Conservation (phyloP, 2,888 invertebrate species). For the Lottia gigantea region DNA sequence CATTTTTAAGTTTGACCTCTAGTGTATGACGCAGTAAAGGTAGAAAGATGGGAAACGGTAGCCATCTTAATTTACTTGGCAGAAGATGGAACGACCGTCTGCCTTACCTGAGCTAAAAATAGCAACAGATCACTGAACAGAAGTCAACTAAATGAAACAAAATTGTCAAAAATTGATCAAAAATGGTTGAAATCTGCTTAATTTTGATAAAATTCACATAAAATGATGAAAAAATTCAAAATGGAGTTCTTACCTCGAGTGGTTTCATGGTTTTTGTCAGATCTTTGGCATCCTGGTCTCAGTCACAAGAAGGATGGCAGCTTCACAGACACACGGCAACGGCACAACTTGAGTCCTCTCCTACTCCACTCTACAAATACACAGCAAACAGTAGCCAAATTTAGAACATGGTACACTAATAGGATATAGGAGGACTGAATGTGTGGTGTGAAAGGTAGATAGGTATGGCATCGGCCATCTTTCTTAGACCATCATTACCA, state of each 20-base stretch:
- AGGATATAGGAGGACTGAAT: neutral
- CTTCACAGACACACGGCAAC: conserved; percentile 13
- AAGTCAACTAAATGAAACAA: too few relatives aligned
- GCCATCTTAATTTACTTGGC: conserved; percentile 1
- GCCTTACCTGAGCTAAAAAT: too few relatives aligned
- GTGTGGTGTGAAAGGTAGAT: too few relatives aligned
- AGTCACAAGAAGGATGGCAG: conserved; percentile 19
- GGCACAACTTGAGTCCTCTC: neutral
- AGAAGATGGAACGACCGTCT: neutral
- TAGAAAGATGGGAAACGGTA: neutral
- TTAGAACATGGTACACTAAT: conserved; percentile 21
- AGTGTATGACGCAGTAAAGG: neutral
- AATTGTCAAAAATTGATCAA: too few relatives aligned
- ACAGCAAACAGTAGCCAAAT: conserved; percentile 30
- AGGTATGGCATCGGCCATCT: too few relatives aligned
- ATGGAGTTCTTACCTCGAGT: conserved; percentile 34
- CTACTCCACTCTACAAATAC: conserved; percentile 11
- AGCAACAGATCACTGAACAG: too few relatives aligned
- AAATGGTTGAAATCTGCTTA: too few relatives aligned
- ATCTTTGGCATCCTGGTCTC: conserved; percentile 24
- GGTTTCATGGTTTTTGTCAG: conserved; percentile 34
- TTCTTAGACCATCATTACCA: too few relatives aligned
- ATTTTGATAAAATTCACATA: too few relatives aligned
- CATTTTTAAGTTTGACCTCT: too few relatives aligned
- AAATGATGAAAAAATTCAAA: neutral